phyloP scores from a whole-genome alignment of 92 coral and sea anemone genomes.

The Porites evermanni region DNA sequence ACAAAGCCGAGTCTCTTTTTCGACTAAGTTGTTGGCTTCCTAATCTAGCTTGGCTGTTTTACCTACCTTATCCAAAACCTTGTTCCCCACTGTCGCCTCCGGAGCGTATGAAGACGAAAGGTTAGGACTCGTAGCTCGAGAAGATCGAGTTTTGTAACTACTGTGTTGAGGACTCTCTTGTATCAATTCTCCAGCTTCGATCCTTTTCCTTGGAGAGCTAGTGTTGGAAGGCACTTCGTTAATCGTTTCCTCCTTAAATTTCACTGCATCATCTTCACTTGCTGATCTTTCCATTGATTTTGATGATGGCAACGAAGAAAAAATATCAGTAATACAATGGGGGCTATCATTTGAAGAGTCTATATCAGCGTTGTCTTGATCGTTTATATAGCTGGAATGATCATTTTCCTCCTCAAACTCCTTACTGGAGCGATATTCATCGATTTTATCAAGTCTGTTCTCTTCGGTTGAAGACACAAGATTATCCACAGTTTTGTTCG shows the following conservation, averaged over 20 bases:
- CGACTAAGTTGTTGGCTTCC: too few species aligned
- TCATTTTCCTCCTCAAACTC: neutral
- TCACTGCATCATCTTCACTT: neutral
- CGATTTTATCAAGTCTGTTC: neutral
- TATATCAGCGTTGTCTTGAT: slow-evolving; percentile 11
- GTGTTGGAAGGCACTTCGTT: slow-evolving; percentile 6
- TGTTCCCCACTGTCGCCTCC: slow-evolving; percentile 86
- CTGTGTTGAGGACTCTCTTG: slow-evolving; percentile 31
- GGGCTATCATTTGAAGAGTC: slow-evolving; percentile 28
- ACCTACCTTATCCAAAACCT: slow-evolving; percentile 83
- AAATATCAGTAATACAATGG: slow-evolving; percentile 37
- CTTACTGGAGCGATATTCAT: neutral
- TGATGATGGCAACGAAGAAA: slow-evolving; percentile 26
- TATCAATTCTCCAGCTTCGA: slow-evolving; percentile 18
- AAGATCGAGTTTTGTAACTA: slow-evolving; percentile 50
- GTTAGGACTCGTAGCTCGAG: slow-evolving; percentile 85
- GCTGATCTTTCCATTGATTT: neutral
- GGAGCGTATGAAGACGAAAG: slow-evolving; percentile 78
- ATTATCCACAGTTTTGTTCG: slow-evolving; percentile 1
- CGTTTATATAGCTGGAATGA: neutral
- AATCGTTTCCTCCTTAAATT: neutral
- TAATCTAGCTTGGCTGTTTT: neutral
- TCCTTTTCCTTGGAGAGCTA: slow-evolving; percentile 41
- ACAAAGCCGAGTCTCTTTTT: too few species aligned
- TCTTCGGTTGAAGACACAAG: neutral